Percentiles rank a stretch among this genome's conserved stretches.
Evolutionary conservation across 37 sponge, comb jelly and placozoan species (phyloP).

Genomic region (Hormiphora californensis): DNA sequence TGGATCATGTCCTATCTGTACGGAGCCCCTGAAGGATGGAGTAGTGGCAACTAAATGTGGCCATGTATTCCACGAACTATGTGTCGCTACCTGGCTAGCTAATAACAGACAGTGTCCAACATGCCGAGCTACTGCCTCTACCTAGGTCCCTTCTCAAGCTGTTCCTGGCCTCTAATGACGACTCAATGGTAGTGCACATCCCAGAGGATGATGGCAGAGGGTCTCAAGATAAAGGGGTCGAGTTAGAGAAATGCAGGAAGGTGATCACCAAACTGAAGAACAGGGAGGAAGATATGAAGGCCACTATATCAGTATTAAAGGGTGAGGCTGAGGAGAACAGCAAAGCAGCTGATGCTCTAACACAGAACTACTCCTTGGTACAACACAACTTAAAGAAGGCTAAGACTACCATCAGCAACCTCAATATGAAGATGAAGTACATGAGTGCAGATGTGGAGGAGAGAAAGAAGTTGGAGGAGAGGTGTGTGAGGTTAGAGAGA

Average conservation of each 20-base stretch:
- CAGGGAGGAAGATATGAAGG: neutral
- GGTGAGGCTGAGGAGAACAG: neutral
- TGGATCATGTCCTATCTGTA: slow-evolving; percentile 22
- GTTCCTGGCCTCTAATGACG: neutral
- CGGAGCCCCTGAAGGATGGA: neutral
- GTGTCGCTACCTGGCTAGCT: neutral
- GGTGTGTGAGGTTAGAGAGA: neutral
- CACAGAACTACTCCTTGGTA: neutral
- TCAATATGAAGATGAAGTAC: slow-evolving; percentile 30
- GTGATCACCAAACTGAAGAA: neutral
- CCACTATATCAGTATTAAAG: neutral
- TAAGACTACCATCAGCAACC: neutral
- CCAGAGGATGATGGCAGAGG: neutral
- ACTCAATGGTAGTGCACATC: neutral
- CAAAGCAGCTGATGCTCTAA: neutral
- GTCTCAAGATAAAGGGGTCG: too few species aligned
- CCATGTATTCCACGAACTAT: slow-evolving; percentile 30
- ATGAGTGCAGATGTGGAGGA: neutral
- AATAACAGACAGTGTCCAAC: slow-evolving; percentile 19
- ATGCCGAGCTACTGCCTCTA: neutral
- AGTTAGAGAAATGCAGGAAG: neutral
- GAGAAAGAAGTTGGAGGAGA: neutral
- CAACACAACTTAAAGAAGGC: neutral
- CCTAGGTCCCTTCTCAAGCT: neutral
- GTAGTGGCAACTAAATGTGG: slow-evolving; percentile 48